These are phyloP conservation scores for Ophion obscuratus DNA, from an alignment of 2,888 invertebrate genomes.

Conservation along the genomic window DNA sequence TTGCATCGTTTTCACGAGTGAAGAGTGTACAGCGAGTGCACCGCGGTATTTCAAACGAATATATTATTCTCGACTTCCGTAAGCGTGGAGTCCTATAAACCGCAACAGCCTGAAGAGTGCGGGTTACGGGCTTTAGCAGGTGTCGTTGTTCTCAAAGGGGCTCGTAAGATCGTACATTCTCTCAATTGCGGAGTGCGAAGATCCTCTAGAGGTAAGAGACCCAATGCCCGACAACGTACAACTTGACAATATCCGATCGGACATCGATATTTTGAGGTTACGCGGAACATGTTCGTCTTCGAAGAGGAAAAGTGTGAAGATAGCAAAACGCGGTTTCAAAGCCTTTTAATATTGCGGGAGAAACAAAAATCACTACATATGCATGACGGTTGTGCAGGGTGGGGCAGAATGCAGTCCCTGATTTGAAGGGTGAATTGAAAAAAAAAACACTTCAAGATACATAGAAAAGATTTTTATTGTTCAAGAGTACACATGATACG, in stretches of 20 bases:
- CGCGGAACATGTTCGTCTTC: not conserved
- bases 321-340: no score
- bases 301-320: not conserved
- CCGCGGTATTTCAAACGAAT: not conserved
- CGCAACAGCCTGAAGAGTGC: not conserved
- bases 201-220: not conserved
- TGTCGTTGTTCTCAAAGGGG: not conserved
- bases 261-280: not conserved
- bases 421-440: no score
- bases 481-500: no score
- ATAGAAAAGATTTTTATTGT: no score
- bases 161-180: not conserved
- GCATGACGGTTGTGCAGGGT: no score
- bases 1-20: conserved; percentile 11
- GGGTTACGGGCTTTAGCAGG: not conserved
- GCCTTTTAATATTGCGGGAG: no score
- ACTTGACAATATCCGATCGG: not conserved
- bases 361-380: no score
- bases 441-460: no score
- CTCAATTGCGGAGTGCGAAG: not conserved
- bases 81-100: not conserved
- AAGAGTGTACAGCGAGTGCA: not conserved
- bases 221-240: not conserved
- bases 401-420: no score
- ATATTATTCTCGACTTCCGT: not conserved